phyloP scores from a whole-genome alignment of 2,113 vertebrate genomes.

The Myotis davidii region DNA sequence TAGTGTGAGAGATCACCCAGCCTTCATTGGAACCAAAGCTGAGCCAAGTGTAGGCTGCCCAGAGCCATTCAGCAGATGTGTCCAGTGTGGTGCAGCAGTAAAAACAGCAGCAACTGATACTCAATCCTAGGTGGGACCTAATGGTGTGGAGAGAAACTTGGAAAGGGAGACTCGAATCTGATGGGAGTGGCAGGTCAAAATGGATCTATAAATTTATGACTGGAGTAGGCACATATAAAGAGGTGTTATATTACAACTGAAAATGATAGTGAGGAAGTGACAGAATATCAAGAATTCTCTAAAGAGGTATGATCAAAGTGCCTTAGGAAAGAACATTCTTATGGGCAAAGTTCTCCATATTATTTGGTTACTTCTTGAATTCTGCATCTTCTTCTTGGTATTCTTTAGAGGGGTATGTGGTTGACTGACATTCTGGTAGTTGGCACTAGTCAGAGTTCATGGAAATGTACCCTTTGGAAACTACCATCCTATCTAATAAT shows the following conservation, averaged over 20 bases:
- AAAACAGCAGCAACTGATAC: background rate
- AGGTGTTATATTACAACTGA: background rate
- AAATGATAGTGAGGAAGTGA: background rate
- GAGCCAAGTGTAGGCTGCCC: accelerated
- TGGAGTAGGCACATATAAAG: background rate
- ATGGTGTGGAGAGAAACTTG: background rate
- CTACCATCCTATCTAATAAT: background rate
- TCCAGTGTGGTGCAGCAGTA: no score
- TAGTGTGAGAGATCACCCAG: background rate
- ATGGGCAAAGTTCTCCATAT: background rate
- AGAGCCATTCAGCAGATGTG: background rate
- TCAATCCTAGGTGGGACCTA: background rate
- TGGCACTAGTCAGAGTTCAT: background rate
- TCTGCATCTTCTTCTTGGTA: background rate
- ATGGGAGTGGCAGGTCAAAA: background rate
- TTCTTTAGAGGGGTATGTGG: background rate
- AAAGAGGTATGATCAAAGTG: background rate
- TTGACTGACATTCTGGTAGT: background rate
- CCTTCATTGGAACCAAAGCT: background rate
- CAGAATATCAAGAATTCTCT: background rate
- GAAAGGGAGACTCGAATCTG: background rate
- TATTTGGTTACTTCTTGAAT: background rate
- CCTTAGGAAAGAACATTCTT: background rate
- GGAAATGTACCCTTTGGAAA: background rate
- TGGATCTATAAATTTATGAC: background rate